A percentile compares a stretch with the other conserved stretches of the same genome.
These are phyloP conservation scores for Bombylius major DNA, from an alignment of 2,888 invertebrate species.

Conservation along the genomic window DNA sequence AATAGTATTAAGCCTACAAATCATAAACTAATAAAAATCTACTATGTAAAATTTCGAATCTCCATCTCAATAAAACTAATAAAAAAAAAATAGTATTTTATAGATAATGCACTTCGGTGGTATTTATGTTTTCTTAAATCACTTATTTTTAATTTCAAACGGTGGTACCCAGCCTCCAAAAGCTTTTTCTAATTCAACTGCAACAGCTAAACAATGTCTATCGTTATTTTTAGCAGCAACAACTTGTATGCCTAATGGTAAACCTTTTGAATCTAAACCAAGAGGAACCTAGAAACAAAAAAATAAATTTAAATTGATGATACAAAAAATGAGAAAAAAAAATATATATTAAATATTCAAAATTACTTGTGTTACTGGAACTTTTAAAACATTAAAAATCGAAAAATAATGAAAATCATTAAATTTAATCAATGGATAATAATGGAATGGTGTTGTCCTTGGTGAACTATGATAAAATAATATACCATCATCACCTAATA, in stretches of 20 bases:
- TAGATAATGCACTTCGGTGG: too few relatives aligned
- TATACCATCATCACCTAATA: conserved; percentile 66
- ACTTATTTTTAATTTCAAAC: conserved; percentile 24
- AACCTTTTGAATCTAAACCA: conserved; percentile 65
- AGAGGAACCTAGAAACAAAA: conserved; percentile 46
- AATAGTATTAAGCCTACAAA: too few relatives aligned
- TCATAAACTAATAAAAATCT: too few relatives aligned
- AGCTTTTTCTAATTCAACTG: conserved; percentile 69
- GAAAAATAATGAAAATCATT: conserved; percentile 78
- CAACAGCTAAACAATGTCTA: conserved; percentile 75
- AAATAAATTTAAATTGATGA: background rate
- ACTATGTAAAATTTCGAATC: too few relatives aligned
- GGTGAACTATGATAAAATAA: conserved; percentile 74
- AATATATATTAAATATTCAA: background rate
- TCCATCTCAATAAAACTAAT: too few relatives aligned
- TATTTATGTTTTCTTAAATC: too few relatives aligned
- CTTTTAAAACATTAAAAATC: conserved; percentile 68
- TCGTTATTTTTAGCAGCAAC: conserved; percentile 74
- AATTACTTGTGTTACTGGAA: conserved; percentile 68
- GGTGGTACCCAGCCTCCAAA: conserved; percentile 87
- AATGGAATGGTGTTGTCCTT: conserved; percentile 68
- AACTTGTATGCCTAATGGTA: conserved; percentile 83
- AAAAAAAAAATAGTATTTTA: too few relatives aligned
- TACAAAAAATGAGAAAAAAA: conserved; percentile 8
- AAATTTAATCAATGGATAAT: conserved; percentile 59